These are phyloP conservation scores for Marmota flaviventris DNA, from an alignment of 2,113 vertebrate genomes.

Conservation along the genomic window DNA sequence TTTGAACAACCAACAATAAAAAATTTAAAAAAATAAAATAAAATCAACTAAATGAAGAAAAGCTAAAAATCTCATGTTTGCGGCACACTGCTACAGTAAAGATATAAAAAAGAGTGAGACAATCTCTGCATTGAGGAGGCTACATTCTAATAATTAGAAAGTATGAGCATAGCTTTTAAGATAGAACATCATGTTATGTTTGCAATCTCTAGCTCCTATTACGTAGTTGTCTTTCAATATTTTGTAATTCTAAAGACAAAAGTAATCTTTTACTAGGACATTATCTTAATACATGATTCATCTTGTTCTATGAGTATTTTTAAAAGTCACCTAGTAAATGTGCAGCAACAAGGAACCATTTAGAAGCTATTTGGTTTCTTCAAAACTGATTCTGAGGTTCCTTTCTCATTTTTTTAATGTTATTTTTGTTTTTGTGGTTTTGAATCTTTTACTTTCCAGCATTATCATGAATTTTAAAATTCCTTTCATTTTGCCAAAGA, in stretches of 20 bases:
- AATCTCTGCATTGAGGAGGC: background rate
- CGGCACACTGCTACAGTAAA: background rate
- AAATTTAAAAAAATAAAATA: too few species aligned
- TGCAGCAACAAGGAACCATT: background rate
- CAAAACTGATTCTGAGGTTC: background rate
- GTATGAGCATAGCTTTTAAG: background rate
- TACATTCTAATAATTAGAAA: background rate
- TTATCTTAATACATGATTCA: background rate
- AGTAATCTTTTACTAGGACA: background rate
- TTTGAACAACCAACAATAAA: too few species aligned
- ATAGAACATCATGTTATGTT: background rate
- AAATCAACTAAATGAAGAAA: background rate
- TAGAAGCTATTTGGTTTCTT: background rate
- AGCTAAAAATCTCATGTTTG: background rate
- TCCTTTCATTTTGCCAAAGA: background rate
- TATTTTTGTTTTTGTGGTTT: background rate
- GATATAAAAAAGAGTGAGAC: background rate
- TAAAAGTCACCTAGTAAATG: background rate
- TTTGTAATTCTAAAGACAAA: background rate
- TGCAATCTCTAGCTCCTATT: background rate
- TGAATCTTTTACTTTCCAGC: background rate
- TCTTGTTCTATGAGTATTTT: background rate
- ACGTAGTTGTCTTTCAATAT: background rate
- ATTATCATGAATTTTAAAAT: background rate
- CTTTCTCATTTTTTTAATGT: background rate